These are phyloP conservation scores for Rhagonycha lutea DNA, from an alignment of 2,888 invertebrate genomes.

Conservation along the genomic window DNA sequence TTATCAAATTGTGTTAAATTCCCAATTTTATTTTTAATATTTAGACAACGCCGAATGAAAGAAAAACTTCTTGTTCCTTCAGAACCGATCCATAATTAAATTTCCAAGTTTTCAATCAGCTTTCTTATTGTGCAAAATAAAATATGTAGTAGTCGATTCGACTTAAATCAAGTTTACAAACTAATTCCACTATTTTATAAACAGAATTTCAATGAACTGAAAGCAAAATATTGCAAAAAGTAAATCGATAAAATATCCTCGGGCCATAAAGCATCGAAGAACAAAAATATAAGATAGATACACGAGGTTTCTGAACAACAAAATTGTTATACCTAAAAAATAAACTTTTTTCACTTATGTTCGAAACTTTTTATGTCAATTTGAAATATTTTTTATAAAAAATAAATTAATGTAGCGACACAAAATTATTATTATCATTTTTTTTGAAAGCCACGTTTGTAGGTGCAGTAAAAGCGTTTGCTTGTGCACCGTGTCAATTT, in stretches of 20 bases:
- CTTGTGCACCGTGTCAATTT: not conserved
- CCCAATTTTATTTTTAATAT: not conserved
- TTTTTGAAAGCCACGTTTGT: not conserved
- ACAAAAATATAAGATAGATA: not conserved
- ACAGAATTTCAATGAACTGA: conserved; percentile 2
- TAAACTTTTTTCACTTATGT: not conserved
- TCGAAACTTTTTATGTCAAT: not conserved
- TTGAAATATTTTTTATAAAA: not conserved
- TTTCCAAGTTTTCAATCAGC: not conserved
- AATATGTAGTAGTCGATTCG: not conserved
- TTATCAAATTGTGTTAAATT: not conserved
- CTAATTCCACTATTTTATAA: conserved; percentile 4
- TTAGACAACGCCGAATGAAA: not conserved
- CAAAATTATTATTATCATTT: not conserved
- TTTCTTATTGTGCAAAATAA: not conserved
- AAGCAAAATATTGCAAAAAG: conserved; percentile 9
- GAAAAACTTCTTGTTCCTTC: not conserved
- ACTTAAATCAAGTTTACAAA: not conserved
- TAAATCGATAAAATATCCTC: conserved; percentile 14
- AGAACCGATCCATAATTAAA: not conserved
- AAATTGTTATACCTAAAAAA: conserved; percentile 1
- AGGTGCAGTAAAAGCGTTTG: too few species aligned
- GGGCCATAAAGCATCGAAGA: conserved; percentile 2
- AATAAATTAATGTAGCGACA: not conserved
- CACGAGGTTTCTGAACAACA: not conserved